Conservation (phyloP, 2,797 vertebrate species). For the Muscicapa comitata region DNA sequence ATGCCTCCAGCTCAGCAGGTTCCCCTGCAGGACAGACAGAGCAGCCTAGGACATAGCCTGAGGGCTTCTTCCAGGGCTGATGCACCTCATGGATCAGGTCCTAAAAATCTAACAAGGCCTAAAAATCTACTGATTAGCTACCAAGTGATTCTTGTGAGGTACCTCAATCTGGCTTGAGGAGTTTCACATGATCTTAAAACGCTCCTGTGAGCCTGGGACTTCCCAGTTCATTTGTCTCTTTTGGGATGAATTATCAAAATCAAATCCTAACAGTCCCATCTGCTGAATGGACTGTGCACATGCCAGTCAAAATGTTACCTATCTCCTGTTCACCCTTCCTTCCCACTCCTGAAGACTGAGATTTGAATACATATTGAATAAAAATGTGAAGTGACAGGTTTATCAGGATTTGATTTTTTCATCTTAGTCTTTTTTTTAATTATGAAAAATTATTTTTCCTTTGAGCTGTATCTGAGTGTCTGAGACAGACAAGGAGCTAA, state of each 20-base stretch:
- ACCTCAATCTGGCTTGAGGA: accelerated
- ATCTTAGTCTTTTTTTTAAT: neutral
- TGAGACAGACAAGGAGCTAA: neutral
- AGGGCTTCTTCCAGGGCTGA: neutral
- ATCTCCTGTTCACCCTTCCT: neutral
- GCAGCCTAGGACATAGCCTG: neutral
- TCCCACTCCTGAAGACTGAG: neutral
- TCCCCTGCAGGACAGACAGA: neutral
- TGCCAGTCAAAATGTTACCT: neutral
- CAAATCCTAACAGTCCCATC: neutral
- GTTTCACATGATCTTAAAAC: neutral
- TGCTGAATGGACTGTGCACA: neutral
- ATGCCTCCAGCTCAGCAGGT: accelerated
- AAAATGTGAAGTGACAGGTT: neutral
- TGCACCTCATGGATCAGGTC: neutral
- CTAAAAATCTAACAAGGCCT: neutral
- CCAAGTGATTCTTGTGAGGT: neutral
- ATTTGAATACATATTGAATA: neutral
- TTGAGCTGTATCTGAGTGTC: neutral
- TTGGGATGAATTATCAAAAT: neutral
- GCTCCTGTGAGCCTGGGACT: neutral
- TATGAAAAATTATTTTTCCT: neutral
- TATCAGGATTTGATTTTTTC: neutral
- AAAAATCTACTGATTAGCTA: neutral
- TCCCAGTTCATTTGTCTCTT: neutral